A percentile compares a stretch with the other conserved stretches of the same genome.
phyloP scores from a whole-genome alignment of 2,888 invertebrate species.

The Griposia aprilina region DNA sequence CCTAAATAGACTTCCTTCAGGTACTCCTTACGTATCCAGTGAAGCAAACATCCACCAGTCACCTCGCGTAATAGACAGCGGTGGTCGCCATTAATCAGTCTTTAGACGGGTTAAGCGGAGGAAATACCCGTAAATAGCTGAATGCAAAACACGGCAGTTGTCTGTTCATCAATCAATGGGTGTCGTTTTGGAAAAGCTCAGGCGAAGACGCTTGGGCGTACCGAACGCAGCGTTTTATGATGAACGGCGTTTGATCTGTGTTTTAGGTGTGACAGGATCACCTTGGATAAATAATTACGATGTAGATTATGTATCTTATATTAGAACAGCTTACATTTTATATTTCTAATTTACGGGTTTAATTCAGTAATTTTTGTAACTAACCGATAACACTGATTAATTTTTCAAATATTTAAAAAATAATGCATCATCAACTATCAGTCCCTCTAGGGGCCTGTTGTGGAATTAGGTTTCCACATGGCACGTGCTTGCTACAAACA shows the following conservation, averaged over 20 bases:
- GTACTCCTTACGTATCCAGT: conserved; percentile 66
- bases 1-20: conserved; percentile 66
- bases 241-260: conserved; percentile 43
- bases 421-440: neutral
- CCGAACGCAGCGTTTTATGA: conserved; percentile 64
- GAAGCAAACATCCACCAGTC: conserved; percentile 79
- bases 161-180: conserved; percentile 88
- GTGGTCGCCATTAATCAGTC: conserved; percentile 86
- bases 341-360: neutral
- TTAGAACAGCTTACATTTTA: neutral
- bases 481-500: neutral
- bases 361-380: neutral
- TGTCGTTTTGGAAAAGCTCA: conserved; percentile 67
- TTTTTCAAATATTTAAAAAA: too few species aligned
- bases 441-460: neutral
- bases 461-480: neutral
- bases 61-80: conserved; percentile 78
- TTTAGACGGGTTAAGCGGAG: conserved; percentile 88
- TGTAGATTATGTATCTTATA: conserved; percentile 25
- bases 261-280: conserved; percentile 37
- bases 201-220: conserved; percentile 52
- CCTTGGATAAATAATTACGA: conserved; percentile 42
- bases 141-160: conserved; percentile 90
- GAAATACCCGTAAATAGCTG: conserved; percentile 90
- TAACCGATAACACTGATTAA: too few species aligned